A percentile compares a stretch with the other conserved stretches of the same genome.
Conservation (phyloP, 23 tunicate genomes). For the Clavelina lepadiformis region DNA sequence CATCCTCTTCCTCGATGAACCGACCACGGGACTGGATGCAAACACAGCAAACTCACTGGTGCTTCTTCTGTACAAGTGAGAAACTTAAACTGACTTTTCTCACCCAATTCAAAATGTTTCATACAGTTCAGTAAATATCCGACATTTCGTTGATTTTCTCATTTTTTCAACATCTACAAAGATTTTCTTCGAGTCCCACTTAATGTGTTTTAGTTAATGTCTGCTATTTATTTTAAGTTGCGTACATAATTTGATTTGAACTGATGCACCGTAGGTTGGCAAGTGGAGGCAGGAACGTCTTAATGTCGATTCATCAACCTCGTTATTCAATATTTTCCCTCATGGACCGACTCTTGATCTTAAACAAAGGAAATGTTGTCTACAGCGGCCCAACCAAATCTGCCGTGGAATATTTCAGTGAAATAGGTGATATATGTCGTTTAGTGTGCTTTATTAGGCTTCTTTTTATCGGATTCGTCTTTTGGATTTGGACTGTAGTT, state of each 20-base stretch:
- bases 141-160: too few relatives aligned
- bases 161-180: too few relatives aligned
- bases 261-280: too few relatives aligned
- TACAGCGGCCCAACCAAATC: conserved; percentile 68
- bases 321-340: conserved; percentile 88
- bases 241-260: too few relatives aligned
- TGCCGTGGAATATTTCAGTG: conserved; percentile 64
- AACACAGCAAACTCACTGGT: conserved; percentile 92
- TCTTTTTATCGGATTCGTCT: not conserved
- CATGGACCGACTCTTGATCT: conserved; percentile 65
- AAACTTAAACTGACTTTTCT: not conserved
- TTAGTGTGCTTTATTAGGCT: not conserved
- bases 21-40: conserved; percentile 94
- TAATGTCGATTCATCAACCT: conserved; percentile 92
- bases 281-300: conserved; percentile 74
- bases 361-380: conserved; percentile 55
- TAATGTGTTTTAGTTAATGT: too few relatives aligned
- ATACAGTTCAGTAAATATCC: too few relatives aligned
- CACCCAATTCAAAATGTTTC: too few relatives aligned
- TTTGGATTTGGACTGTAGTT: not conserved
- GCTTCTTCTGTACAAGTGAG: conserved; percentile 75
- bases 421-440: conserved; percentile 47
- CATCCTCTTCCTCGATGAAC: conserved; percentile 87
- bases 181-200: not conserved
- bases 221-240: too few relatives aligned